Evolutionary conservation across 2,113 vertebrate genomes (phyloP).

Genomic region (Scytalopus superciliaris): DNA sequence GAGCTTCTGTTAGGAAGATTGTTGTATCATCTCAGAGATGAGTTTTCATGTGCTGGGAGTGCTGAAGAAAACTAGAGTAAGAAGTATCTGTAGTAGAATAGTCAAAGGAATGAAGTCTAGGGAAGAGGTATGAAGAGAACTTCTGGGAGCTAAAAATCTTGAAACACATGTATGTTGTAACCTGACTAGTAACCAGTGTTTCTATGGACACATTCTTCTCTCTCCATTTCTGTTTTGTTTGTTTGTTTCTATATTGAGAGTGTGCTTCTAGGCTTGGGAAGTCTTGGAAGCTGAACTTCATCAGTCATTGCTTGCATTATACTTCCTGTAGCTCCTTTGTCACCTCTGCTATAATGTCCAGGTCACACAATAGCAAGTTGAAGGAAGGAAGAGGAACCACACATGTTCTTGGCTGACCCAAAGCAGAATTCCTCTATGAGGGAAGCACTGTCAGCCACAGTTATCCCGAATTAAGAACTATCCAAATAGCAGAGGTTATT

Average conservation of each 20-base stretch:
- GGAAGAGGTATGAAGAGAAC: neutral
- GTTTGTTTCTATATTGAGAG: neutral
- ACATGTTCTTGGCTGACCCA: neutral
- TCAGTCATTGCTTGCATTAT: neutral
- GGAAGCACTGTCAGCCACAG: neutral
- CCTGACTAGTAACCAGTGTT: neutral
- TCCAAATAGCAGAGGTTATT: neutral
- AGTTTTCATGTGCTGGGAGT: neutral
- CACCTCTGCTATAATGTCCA: neutral
- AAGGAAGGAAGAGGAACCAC: neutral
- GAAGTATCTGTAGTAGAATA: neutral
- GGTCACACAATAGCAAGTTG: neutral
- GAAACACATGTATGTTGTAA: neutral
- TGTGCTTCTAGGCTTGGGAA: neutral
- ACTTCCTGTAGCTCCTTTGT: neutral
- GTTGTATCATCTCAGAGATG: neutral
- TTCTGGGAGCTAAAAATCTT: neutral
- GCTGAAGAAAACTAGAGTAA: neutral
- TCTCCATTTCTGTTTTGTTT: neutral
- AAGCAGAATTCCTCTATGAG: neutral
- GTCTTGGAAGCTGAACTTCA: neutral
- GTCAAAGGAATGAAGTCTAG: neutral
- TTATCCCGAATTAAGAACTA: neutral
- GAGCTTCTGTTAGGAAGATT: neutral
- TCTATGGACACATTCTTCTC: neutral